Conservation (phyloP, 2,888 invertebrate genomes). For the Rhamnusium bicolor region DNA sequence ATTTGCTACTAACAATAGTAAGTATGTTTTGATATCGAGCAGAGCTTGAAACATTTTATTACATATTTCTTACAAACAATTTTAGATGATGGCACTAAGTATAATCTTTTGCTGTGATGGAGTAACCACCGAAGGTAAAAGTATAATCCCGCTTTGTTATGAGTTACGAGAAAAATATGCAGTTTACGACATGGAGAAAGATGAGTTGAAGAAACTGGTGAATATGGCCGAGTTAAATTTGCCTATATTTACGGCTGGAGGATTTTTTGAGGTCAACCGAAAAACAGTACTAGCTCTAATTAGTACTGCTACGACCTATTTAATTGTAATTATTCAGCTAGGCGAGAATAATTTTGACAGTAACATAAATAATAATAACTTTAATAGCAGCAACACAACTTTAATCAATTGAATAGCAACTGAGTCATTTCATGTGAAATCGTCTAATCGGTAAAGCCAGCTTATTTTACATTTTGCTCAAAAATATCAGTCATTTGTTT, state of each 20-base stretch:
- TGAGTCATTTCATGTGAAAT: no score
- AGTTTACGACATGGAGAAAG: conserved; percentile 22
- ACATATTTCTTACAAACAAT: neutral
- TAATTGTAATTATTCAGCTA: conserved; percentile 44
- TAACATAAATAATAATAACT: neutral
- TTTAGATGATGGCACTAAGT: conserved; percentile 20
- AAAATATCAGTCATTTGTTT: no score
- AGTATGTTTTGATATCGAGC: neutral
- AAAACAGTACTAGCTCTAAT: conserved; percentile 32
- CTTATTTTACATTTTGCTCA: no score
- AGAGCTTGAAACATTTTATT: neutral
- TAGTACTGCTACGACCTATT: conserved; percentile 35
- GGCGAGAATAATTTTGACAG: conserved; percentile 12
- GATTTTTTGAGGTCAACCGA: conserved; percentile 36
- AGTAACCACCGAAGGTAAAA: conserved; percentile 25
- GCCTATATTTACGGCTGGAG: conserved; percentile 29
- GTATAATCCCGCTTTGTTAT: conserved; percentile 21
- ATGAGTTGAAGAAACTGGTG: conserved; percentile 28
- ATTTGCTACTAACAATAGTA: conserved; percentile 1
- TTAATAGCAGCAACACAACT: neutral
- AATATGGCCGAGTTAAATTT: conserved; percentile 12
- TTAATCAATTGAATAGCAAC: neutral
- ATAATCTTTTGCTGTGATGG: conserved; percentile 30
- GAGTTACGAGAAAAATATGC: neutral
- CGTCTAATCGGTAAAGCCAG: no score